Evolutionary conservation across 2,113 vertebrate genomes (phyloP).

Genomic region (Erpornis zantholeuca): DNA sequence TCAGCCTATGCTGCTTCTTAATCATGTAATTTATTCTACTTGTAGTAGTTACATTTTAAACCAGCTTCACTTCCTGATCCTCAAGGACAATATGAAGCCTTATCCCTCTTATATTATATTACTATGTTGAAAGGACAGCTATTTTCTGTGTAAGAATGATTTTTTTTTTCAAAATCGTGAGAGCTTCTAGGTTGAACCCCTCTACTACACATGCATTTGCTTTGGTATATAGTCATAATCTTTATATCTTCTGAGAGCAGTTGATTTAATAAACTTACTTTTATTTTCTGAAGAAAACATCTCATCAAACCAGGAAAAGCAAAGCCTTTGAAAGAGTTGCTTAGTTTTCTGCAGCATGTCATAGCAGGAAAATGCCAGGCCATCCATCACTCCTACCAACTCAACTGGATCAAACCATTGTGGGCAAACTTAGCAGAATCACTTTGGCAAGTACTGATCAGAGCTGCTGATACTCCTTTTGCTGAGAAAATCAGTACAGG

Average conservation of each 20-base stretch:
- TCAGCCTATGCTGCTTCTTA: neutral
- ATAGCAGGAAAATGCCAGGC: neutral
- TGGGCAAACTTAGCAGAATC: neutral
- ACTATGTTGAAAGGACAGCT: neutral
- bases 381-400: neutral
- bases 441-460: neutral
- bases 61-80: neutral
- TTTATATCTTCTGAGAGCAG: neutral
- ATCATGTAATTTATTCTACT: neutral
- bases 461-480: neutral
- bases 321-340: neutral
- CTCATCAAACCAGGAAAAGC: neutral
- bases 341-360: neutral
- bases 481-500: neutral
- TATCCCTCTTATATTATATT: neutral
- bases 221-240: neutral
- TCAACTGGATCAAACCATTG: neutral
- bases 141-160: neutral
- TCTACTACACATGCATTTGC: neutral
- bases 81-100: neutral
- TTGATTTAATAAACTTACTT: neutral
- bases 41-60: neutral
- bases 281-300: neutral
- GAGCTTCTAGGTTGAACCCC: neutral
- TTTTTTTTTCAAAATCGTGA: neutral